Percentiles rank a stretch among this genome's conserved stretches.
phyloP scores from a whole-genome alignment of 2,888 invertebrate genomes.

The Julus scanicus region DNA sequence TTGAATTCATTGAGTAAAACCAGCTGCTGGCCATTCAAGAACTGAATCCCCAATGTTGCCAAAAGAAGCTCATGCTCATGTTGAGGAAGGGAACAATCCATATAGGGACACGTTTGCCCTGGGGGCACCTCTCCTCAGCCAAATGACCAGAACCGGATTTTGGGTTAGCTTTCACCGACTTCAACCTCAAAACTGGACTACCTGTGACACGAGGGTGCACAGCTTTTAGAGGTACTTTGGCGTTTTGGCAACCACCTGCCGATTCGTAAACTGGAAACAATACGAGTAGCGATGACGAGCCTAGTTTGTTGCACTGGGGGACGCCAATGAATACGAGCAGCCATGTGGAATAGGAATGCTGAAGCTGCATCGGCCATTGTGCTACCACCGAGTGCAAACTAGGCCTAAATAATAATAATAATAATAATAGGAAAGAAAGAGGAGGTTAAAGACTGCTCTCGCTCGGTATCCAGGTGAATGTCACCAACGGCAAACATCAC shows the following conservation, averaged over 20 bases:
- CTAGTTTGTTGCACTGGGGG: slow-evolving; percentile 7
- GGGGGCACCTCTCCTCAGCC: background rate
- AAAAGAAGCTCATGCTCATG: no score
- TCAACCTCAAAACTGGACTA: background rate
- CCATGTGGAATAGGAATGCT: background rate
- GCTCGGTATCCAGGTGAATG: background rate
- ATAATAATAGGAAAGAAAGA: background rate
- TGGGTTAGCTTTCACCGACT: background rate
- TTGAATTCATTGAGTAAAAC: no score
- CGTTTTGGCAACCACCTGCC: background rate
- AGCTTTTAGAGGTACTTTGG: background rate
- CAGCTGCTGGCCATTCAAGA: no score
- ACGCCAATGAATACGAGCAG: background rate
- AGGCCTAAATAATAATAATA: background rate
- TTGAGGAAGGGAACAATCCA: background rate
- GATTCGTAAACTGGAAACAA: background rate
- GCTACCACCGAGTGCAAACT: background rate
- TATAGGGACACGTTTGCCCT: background rate
- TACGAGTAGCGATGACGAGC: background rate
- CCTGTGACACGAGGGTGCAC: background rate
- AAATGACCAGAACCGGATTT: background rate
- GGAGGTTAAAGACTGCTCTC: background rate
- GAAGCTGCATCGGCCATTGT: background rate
- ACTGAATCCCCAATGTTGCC: no score
- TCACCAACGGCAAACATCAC: background rate